Evolutionary conservation across 2,888 invertebrate genomes (phyloP), one percentile per base, ranked within the genome.

Genomic region (Archaeoteleia sp.): DNA sequence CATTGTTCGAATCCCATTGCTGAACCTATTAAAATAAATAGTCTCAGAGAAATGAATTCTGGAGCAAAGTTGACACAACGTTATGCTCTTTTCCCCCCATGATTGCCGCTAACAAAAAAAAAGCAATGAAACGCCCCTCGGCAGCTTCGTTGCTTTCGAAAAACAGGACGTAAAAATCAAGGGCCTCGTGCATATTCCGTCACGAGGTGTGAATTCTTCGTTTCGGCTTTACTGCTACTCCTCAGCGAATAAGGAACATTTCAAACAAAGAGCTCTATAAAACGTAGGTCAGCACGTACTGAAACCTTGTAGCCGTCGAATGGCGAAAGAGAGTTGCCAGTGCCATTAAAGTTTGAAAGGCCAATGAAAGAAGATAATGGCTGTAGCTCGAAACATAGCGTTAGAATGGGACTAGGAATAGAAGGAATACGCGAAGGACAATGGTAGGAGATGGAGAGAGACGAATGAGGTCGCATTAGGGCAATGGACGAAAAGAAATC

Each of bases 321-420:
- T 12, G 34, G 9, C 55, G 37, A 48, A 42, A 48, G 27, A 12
- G 13, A 34, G 49, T 12, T 7, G 15, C 25, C 8, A 14, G 35
- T 13, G 35, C 35, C 17, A 35, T 35, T 35, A 13, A 35, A 17
- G 35, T 35, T 35, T 35, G 35, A 35, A 74, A 76, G 75, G 75
- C 75, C 75, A 75, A 75, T 76, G 76, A 75, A 75, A 76, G 73
- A 69, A 75, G 75, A 75, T 77, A 29, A 15, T 27, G 43, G 37
- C 39, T 25, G 53, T 32, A 35, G 40, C 10, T 20, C 25, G 62
- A 48, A 23, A 27, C 23, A 37, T 12, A 9, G 39, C 35, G 39
- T 14, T n/a, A 13, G 20, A 14, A 54, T 13, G 53, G 45, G 35
- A 43, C 30, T 12, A 40, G 25, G 32, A 35, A 46, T 17, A 32